These are phyloP conservation scores for Drosophila silvestris DNA, from an alignment of 2,888 invertebrate species.

Conservation along the genomic window DNA sequence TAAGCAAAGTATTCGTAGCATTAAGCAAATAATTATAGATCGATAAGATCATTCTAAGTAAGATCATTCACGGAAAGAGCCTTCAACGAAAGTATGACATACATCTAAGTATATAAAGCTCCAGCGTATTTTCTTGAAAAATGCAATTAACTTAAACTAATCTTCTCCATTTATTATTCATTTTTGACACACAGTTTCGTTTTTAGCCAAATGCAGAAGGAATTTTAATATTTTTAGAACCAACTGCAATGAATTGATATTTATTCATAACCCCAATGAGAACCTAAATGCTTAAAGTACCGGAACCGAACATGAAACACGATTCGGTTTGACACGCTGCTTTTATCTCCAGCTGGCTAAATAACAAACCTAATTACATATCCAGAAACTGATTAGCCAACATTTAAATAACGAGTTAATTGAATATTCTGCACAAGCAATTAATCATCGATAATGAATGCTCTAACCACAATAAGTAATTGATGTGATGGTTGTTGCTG, in stretches of 20 bases:
- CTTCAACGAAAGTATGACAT: too few species aligned
- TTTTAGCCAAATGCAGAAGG: background rate
- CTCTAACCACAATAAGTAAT: constrained; percentile 12
- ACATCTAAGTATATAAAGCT: too few species aligned
- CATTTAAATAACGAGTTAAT: constrained; percentile 21
- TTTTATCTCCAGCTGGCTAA: background rate
- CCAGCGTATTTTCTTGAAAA: background rate
- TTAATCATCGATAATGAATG: constrained; percentile 22
- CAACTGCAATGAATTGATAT: background rate
- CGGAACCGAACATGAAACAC: background rate
- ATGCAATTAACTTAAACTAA: background rate
- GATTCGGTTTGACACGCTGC: background rate
- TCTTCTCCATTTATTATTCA: background rate
- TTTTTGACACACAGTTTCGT: background rate
- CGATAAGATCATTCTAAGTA: too few species aligned
- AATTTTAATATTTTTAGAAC: background rate
- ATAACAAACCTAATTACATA: constrained; percentile 3
- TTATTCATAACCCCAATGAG: background rate
- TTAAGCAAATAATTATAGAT: too few species aligned
- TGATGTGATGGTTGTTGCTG: constrained; percentile 5
- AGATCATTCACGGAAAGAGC: too few species aligned
- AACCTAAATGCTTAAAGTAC: background rate
- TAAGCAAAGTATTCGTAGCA: too few species aligned
- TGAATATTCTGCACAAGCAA: constrained; percentile 15
- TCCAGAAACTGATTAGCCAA: constrained; percentile 15